Evolutionary conservation across 2,888 invertebrate species (phyloP).

Genomic region (Lycocerus yunnanus): DNA sequence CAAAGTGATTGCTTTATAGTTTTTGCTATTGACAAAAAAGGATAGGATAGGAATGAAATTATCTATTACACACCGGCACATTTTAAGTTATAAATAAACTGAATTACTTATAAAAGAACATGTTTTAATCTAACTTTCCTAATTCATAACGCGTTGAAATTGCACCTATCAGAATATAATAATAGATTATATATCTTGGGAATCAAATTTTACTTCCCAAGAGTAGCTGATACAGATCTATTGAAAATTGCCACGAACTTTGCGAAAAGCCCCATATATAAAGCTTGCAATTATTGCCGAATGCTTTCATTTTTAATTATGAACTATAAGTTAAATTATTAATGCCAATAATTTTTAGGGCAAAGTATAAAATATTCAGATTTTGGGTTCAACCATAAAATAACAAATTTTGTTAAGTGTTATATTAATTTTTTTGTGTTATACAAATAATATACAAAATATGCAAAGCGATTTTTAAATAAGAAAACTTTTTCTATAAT

Average conservation of each 20-base stretch:
- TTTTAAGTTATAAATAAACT: background rate
- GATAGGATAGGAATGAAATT: background rate
- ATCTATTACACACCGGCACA: background rate
- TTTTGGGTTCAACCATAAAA: too few relatives aligned
- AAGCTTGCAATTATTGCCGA: background rate
- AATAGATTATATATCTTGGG: background rate
- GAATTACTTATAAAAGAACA: background rate
- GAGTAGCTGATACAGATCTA: background rate
- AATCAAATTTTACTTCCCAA: background rate
- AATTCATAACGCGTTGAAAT: background rate
- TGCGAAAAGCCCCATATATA: background rate
- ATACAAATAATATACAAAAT: too few relatives aligned
- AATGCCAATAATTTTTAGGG: background rate
- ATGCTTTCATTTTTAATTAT: background rate
- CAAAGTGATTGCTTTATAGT: too few relatives aligned
- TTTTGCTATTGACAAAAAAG: too few relatives aligned
- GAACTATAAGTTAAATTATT: background rate
- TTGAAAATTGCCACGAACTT: background rate
- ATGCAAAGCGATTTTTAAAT: too few relatives aligned
- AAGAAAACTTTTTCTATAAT: too few relatives aligned
- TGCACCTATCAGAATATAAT: background rate
- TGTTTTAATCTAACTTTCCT: background rate
- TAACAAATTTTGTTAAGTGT: too few relatives aligned
- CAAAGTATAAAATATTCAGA: too few relatives aligned
- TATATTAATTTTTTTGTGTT: too few relatives aligned